Conservation (phyloP, 37 sponge, comb jelly and placozoan species). For the Aplysina aerophoba region DNA sequence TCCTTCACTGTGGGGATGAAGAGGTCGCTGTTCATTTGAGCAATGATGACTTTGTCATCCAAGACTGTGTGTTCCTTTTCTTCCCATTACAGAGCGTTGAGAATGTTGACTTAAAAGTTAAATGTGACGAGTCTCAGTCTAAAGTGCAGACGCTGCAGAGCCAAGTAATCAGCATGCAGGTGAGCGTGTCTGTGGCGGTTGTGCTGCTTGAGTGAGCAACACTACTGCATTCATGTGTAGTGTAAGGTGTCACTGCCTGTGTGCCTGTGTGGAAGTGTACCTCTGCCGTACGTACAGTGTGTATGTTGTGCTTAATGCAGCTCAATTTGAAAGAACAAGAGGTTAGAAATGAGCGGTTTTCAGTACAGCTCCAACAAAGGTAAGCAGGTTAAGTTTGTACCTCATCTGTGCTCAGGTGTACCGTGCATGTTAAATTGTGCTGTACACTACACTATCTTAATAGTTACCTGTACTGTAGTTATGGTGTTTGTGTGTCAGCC, state of each 20-base stretch:
- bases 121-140: slow-evolving; percentile 56
- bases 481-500: too few relatives aligned
- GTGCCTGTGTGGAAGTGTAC: neutral
- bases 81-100: slow-evolving; percentile 28
- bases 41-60: too few relatives aligned
- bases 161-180: slow-evolving; percentile 61
- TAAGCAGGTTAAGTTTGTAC: neutral
- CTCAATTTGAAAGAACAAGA: slow-evolving; percentile 67
- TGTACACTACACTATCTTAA: too few relatives aligned
- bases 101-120: slow-evolving; percentile 21
- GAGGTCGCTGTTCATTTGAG: too few relatives aligned
- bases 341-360: slow-evolving; percentile 64
- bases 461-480: too few relatives aligned
- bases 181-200: neutral
- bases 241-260: neutral
- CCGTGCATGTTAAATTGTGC: too few relatives aligned
- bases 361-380: slow-evolving; percentile 65
- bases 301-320: slow-evolving; percentile 21
- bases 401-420: too few relatives aligned
- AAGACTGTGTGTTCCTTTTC: neutral
- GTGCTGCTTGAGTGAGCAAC: neutral
- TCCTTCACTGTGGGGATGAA: too few relatives aligned
- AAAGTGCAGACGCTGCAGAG: slow-evolving; percentile 40
- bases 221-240: neutral
- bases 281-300: neutral